Percentiles rank a stretch among this genome's conserved stretches.
These are phyloP conservation scores for Corydoras sp. DNA, from an alignment of 2,113 vertebrate species.

Conservation along the genomic window DNA sequence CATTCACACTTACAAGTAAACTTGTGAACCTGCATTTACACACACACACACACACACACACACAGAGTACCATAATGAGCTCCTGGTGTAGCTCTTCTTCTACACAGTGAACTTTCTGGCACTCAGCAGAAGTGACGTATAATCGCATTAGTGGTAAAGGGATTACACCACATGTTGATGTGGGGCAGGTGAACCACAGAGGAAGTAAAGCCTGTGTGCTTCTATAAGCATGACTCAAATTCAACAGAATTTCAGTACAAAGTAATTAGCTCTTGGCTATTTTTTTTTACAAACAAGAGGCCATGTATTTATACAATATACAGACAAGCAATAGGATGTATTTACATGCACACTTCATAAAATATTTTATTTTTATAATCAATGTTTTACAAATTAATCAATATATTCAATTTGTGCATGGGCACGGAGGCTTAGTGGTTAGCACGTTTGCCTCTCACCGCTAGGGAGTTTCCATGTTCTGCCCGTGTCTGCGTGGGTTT, in stretches of 20 bases:
- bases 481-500: no score
- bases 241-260: neutral
- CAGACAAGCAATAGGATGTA: no score
- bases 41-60: conserved; percentile 14
- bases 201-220: conserved; percentile 22
- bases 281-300: no score
- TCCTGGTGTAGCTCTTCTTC: conserved; percentile 41
- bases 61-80: neutral
- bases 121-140: conserved; percentile 48
- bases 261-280: no score
- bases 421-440: no score
- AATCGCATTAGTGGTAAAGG: conserved; percentile 56
- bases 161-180: conserved; percentile 55
- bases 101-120: conserved; percentile 30
- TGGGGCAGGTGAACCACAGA: conserved; percentile 49
- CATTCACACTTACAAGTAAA: neutral
- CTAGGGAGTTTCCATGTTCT: no score
- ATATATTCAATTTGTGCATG: no score
- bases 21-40: neutral
- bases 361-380: no score
- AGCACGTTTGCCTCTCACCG: no score
- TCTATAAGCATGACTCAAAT: neutral
- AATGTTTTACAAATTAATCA: no score
- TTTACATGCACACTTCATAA: no score
- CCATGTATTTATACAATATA: no score